A percentile compares a stretch with the other conserved stretches of the same genome.
These are phyloP conservation scores for Sphecodes monilicornis DNA, from an alignment of 2,888 invertebrate species.

Conservation along the genomic window DNA sequence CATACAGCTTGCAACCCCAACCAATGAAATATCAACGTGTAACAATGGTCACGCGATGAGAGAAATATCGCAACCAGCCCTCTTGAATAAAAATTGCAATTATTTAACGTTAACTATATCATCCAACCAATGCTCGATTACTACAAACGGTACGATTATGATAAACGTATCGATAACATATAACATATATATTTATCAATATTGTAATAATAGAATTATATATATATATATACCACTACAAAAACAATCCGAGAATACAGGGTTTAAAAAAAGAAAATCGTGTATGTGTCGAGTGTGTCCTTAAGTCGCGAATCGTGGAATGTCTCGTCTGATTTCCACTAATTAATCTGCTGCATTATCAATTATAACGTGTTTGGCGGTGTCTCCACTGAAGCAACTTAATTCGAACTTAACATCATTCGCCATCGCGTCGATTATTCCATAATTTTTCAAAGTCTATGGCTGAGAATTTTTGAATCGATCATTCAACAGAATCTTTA, in stretches of 20 bases:
- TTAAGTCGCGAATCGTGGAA: slow-evolving; percentile 84
- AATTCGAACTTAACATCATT: too few species aligned
- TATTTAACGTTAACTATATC: slow-evolving; percentile 75
- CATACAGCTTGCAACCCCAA: slow-evolving; percentile 83
- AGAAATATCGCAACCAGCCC: slow-evolving; percentile 77
- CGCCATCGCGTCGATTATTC: too few species aligned
- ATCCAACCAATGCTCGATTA: slow-evolving; percentile 78
- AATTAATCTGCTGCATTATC: slow-evolving; percentile 73
- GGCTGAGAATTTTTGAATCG: too few species aligned
- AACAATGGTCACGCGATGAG: slow-evolving; percentile 75
- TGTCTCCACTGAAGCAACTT: neutral
- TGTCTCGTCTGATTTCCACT: slow-evolving; percentile 83
- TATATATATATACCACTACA: slow-evolving; percentile 82
- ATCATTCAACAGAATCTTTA: too few species aligned
- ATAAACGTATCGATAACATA: slow-evolving; percentile 76
- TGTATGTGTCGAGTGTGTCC: slow-evolving; percentile 66
- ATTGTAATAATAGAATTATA: slow-evolving; percentile 63
- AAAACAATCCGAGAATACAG: slow-evolving; percentile 75
- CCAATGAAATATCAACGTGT: slow-evolving; percentile 82
- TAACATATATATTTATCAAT: slow-evolving; percentile 1
- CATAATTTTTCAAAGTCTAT: too few species aligned
- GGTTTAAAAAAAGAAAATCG: slow-evolving; percentile 65
- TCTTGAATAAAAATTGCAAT: slow-evolving; percentile 78
- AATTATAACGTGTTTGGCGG: slow-evolving; percentile 42
- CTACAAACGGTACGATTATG: slow-evolving; percentile 79